Evolutionary conservation across 2,888 invertebrate species (phyloP).

Genomic region (Plebejus melissa): DNA sequence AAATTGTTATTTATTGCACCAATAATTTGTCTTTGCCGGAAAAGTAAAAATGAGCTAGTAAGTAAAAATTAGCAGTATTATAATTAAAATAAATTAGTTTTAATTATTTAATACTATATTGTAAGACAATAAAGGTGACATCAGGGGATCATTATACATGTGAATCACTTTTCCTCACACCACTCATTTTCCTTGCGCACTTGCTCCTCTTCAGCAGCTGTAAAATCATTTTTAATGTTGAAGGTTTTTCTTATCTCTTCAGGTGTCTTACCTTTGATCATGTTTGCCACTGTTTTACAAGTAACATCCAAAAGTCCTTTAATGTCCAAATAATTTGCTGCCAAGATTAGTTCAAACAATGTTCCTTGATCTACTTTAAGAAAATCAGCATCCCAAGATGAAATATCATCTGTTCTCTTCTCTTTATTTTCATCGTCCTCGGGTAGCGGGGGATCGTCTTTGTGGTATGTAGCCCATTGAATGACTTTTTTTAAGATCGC

Average conservation of each 20-base stretch:
- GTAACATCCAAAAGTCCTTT: constrained; percentile 97
- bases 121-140: neutral
- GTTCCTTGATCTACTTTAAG: constrained; percentile 99
- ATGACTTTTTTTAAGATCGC: constrained; percentile 97
- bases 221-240: constrained; percentile 97
- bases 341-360: constrained; percentile 96
- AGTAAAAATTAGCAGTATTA: too few species aligned
- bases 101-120: constrained; percentile 9
- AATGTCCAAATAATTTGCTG: constrained; percentile 98
- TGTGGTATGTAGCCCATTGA: constrained; percentile 95
- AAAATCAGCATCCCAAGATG: constrained; percentile 99
- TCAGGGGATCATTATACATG: neutral
- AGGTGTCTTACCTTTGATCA: constrained; percentile 99
- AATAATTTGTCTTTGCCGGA: neutral
- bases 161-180: constrained; percentile 89
- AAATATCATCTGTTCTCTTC: constrained; percentile 99
- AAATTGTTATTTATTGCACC: neutral
- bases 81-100: neutral
- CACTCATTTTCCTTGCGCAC: constrained; percentile 98
- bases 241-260: constrained; percentile 98
- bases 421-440: constrained; percentile 99
- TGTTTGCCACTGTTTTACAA: constrained; percentile 98
- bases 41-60: neutral
- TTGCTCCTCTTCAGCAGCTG: constrained; percentile 97
- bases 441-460: constrained; percentile 96